These are phyloP conservation scores for Argyrosomus japonicus DNA, from an alignment of 2,113 vertebrate species.

Conservation along the genomic window DNA sequence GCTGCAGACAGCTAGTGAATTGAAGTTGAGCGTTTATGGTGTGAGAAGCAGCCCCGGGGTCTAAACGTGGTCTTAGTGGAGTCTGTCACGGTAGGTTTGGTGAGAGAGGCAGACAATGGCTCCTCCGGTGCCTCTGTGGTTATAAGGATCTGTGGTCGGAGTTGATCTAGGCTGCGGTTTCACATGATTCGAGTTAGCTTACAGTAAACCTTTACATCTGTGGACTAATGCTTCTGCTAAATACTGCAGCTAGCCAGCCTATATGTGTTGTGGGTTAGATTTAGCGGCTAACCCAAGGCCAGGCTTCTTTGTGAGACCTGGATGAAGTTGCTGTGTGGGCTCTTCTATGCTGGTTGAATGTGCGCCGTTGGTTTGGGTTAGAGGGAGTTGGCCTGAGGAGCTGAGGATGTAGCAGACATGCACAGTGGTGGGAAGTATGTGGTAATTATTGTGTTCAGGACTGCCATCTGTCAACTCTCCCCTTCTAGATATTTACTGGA, in stretches of 20 bases:
- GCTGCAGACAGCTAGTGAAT: constrained; percentile 69
- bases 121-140: constrained; percentile 67
- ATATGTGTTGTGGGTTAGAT: constrained; percentile 50
- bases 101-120: constrained; percentile 68
- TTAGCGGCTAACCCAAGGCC: constrained; percentile 51
- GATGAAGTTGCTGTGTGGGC: constrained; percentile 63
- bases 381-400: constrained; percentile 67
- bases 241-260: constrained; percentile 37
- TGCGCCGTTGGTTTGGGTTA: constrained; percentile 59
- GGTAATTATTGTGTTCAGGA: constrained; percentile 84
- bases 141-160: constrained; percentile 49
- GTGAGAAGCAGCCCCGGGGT: constrained; percentile 66
- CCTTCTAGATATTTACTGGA: constrained; percentile 81
- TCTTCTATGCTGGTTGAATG: constrained; percentile 51
- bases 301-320: constrained; percentile 44
- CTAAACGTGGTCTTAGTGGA: constrained; percentile 71
- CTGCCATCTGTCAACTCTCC: constrained; percentile 82
- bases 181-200: constrained; percentile 64
- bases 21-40: constrained; percentile 74
- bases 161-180: constrained; percentile 47
- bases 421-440: constrained; percentile 82
- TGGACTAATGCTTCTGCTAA: constrained; percentile 59
- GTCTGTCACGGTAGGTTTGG: constrained; percentile 74
- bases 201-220: constrained; percentile 53
- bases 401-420: constrained; percentile 77